phyloP scores from a whole-genome alignment of 53 echinoderm and acorn worm species.

The Crossaster papposus region DNA sequence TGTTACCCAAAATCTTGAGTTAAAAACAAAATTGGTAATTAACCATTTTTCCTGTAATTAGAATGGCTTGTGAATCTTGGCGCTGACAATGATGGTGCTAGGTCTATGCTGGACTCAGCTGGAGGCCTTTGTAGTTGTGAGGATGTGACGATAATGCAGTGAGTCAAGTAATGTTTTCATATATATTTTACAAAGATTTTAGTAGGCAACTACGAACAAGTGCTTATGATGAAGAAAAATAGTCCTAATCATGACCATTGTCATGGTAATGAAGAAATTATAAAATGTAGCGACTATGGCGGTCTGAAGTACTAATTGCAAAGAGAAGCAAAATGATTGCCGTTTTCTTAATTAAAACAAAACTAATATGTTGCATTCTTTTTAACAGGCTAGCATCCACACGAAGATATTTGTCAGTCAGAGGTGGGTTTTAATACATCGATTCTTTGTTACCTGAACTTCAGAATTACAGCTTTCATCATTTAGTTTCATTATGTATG shows the following conservation, averaged over 20 bases:
- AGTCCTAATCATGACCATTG: conserved; percentile 26
- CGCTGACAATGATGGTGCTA: too few relatives aligned
- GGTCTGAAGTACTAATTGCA: conserved; percentile 50
- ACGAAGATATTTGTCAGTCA: not conserved
- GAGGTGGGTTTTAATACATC: not conserved
- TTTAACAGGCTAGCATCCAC: not conserved
- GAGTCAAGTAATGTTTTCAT: too few relatives aligned
- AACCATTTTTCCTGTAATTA: too few relatives aligned
- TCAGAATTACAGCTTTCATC: too few relatives aligned
- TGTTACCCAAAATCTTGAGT: not conserved
- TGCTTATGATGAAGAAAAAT: conserved; percentile 44
- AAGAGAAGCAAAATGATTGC: not conserved
- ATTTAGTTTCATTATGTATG: not conserved
- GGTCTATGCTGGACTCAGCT: too few relatives aligned
- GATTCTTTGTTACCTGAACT: not conserved
- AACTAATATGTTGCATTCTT: not conserved
- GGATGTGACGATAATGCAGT: too few relatives aligned
- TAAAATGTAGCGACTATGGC: conserved; percentile 57
- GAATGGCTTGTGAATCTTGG: too few relatives aligned
- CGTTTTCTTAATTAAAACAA: not conserved
- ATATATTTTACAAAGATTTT: too few relatives aligned
- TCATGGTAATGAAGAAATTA: conserved; percentile 33
- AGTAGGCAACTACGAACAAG: not conserved
- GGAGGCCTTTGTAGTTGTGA: too few relatives aligned
- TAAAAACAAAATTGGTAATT: not conserved